phyloP scores from a whole-genome alignment of 2,888 invertebrate genomes.

The Drosophila mulleri region DNA sequence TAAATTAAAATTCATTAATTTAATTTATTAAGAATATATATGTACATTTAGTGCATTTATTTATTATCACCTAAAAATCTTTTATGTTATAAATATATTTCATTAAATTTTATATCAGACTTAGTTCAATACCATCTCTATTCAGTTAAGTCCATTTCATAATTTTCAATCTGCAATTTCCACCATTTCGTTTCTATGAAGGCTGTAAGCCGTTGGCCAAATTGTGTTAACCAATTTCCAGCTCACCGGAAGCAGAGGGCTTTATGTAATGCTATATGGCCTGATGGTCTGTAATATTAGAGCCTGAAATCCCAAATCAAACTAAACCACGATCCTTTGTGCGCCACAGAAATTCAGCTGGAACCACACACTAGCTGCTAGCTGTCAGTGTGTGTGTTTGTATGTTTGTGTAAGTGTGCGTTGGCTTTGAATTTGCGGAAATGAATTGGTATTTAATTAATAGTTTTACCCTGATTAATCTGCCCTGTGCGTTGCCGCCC shows the following conservation, averaged over 20 bases:
- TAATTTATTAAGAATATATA: too few species aligned
- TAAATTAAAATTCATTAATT: too few species aligned
- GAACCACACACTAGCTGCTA: constrained; percentile 40
- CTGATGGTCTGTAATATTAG: constrained; percentile 28
- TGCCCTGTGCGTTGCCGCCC: constrained; percentile 66
- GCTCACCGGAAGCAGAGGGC: constrained; percentile 12
- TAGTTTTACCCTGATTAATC: constrained; percentile 85
- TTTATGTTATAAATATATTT: too few species aligned
- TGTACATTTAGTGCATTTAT: too few species aligned
- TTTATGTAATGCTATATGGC: constrained; percentile 25
- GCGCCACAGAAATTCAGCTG: constrained; percentile 44
- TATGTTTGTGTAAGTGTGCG: constrained; percentile 37
- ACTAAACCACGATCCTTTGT: constrained; percentile 61
- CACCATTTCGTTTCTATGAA: constrained; percentile 6
- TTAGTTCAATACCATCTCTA: too few species aligned
- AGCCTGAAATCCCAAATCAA: constrained; percentile 57
- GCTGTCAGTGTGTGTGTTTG: constrained; percentile 24
- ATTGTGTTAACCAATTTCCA: constrained; percentile 40
- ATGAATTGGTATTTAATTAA: constrained; percentile 85
- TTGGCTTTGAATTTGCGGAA: constrained; percentile 80
- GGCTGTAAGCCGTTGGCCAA: constrained; percentile 19
- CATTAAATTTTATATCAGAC: too few species aligned
- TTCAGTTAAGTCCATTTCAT: background rate
- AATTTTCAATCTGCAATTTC: background rate
- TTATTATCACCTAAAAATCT: too few species aligned